Evolutionary conservation across 2,797 vertebrate species (phyloP).

Genomic region (Notamacropus eugenii): DNA sequence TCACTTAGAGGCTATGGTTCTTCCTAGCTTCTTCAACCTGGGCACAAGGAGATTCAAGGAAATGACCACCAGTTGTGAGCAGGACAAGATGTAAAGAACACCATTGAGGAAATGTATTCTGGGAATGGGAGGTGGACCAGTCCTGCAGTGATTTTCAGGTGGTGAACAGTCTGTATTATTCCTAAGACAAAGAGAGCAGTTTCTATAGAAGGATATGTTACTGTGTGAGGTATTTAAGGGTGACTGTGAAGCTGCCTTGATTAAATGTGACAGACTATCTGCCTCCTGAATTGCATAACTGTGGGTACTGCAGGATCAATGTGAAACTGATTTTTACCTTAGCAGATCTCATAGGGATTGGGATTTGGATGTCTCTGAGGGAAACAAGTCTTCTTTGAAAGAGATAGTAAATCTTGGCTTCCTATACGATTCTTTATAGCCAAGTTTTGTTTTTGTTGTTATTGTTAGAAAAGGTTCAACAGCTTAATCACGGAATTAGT

Average conservation of each 20-base stretch:
- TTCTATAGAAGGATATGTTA: neutral
- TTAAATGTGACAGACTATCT: neutral
- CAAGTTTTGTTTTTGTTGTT: neutral
- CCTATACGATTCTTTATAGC: neutral
- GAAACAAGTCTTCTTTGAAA: neutral
- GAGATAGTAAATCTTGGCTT: neutral
- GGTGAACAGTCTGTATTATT: neutral
- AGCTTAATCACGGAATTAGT: neutral
- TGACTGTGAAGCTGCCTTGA: neutral
- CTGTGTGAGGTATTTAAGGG: neutral
- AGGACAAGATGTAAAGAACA: neutral
- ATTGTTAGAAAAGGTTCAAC: neutral
- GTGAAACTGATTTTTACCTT: neutral
- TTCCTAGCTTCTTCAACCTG: neutral
- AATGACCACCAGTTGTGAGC: neutral
- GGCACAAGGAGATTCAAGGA: neutral
- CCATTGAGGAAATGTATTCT: neutral
- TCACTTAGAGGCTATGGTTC: neutral
- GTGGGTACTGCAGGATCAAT: neutral
- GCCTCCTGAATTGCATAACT: neutral
- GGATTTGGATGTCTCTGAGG: neutral
- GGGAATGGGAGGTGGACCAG: neutral
- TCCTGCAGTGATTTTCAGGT: neutral
- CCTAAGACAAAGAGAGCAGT: neutral
- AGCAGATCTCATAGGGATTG: neutral